These are phyloP conservation scores for Pheosia gnoma DNA, from an alignment of 2,888 invertebrate species.

Conservation along the genomic window DNA sequence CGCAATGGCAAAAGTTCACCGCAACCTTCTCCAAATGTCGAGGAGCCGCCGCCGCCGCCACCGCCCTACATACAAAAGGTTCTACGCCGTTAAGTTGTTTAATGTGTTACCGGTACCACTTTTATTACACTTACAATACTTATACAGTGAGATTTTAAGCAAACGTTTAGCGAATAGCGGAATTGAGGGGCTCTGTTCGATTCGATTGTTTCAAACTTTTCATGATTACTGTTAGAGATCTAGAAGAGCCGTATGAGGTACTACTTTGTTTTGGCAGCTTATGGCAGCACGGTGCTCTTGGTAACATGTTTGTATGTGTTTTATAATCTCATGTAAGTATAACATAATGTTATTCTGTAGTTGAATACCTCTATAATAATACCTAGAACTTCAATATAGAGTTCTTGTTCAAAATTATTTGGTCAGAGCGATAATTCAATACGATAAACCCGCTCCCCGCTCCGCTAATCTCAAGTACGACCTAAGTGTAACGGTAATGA, in stretches of 20 bases:
- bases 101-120: slow-evolving; percentile 7
- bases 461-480: not conserved
- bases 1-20: slow-evolving; percentile 48
- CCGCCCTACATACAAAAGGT: slow-evolving; percentile 49
- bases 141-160: not conserved
- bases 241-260: too few relatives aligned
- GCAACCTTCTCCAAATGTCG: slow-evolving; percentile 49
- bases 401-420: too few relatives aligned
- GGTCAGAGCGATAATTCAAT: too few relatives aligned
- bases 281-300: too few relatives aligned
- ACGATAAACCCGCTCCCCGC: not conserved
- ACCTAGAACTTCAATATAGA: too few relatives aligned
- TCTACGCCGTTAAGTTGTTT: slow-evolving; percentile 33
- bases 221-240: too few relatives aligned
- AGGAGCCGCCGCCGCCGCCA: slow-evolving; percentile 14
- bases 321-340: too few relatives aligned
- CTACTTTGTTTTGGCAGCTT: too few relatives aligned
- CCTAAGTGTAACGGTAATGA: slow-evolving; percentile 4
- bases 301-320: too few relatives aligned
- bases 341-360: too few relatives aligned
- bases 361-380: too few relatives aligned
- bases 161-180: not conserved
- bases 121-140: slow-evolving; percentile 2
- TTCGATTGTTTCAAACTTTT: too few relatives aligned
- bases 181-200: not conserved